These are phyloP conservation scores for Echinops telfairi DNA, from an alignment of 2,113 vertebrate genomes.

Conservation along the genomic window DNA sequence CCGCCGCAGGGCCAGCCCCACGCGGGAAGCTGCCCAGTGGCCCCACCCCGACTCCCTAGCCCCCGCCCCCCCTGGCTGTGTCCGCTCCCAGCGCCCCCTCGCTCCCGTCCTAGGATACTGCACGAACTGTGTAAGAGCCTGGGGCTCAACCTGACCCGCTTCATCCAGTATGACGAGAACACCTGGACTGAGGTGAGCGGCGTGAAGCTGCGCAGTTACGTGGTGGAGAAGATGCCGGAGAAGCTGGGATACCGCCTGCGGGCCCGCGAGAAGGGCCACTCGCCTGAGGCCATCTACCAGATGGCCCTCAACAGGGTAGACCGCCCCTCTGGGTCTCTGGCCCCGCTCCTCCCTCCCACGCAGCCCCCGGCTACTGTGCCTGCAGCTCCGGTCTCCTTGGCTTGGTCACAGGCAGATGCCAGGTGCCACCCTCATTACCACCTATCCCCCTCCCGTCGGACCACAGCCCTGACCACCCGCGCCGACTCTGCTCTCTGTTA, in stretches of 20 bases:
- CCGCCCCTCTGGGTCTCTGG: not conserved
- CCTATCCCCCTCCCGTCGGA: too few species aligned
- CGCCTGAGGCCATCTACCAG: conserved; percentile 74
- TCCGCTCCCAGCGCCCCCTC: not conserved
- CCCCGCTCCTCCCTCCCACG: not conserved
- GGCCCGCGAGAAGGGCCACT: conserved; percentile 60
- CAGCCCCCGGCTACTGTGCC: not conserved
- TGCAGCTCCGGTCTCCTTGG: not conserved
- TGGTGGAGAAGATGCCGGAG: conserved; percentile 77
- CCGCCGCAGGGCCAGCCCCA: not conserved
- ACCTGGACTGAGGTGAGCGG: conserved; percentile 62
- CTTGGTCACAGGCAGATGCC: not conserved
- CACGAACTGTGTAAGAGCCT: conserved; percentile 74
- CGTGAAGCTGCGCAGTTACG: conserved; percentile 69
- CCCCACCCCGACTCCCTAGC: too few species aligned
- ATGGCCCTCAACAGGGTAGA: conserved; percentile 76
- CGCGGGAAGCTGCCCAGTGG: not conserved
- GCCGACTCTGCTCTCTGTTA: not conserved
- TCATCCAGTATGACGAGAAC: conserved; percentile 73
- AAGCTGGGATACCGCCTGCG: conserved; percentile 77
- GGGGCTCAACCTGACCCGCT: conserved; percentile 76
- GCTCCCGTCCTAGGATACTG: conserved; percentile 64
- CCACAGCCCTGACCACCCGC: not conserved
- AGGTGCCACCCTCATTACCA: too few species aligned
- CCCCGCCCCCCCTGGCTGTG: not conserved